Conservation (phyloP, 1,140 invertebrate species). For the Trichoplusia ni region DNA sequence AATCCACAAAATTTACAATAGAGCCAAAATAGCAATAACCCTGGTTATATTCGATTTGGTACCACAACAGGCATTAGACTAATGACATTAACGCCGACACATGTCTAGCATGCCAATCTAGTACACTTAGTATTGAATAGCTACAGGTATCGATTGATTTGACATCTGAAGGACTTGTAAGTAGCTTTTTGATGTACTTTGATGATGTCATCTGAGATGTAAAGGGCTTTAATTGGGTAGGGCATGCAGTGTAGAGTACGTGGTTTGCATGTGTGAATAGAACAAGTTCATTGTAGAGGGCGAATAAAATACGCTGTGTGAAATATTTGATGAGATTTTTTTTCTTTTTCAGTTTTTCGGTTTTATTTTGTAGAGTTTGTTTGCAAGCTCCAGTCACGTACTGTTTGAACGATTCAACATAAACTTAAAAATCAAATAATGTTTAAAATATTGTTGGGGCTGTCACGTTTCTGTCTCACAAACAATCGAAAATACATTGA, state of each 20-base stretch:
- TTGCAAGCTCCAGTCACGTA: background rate
- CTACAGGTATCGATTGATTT: conserved; percentile 6
- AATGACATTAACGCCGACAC: conserved; percentile 15
- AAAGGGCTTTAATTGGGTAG: too few species aligned
- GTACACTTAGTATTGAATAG: conserved; percentile 8
- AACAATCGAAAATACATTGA: too few species aligned
- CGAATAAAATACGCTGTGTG: too few species aligned
- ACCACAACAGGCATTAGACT: conserved; percentile 11
- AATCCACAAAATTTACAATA: background rate
- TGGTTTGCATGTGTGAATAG: too few species aligned
- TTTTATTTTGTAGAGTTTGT: too few species aligned
- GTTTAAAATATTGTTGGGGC: too few species aligned
- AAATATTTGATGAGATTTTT: too few species aligned
- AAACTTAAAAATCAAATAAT: background rate
- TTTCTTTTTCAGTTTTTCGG: too few species aligned
- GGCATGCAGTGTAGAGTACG: too few species aligned
- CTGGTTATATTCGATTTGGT: background rate
- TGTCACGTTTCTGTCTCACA: too few species aligned
- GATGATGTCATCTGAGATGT: background rate
- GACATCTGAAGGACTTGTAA: too few species aligned
- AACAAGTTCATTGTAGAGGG: too few species aligned
- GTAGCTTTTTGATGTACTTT: background rate
- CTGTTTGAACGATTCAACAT: background rate
- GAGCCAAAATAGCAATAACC: background rate
- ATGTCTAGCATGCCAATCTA: conserved; percentile 19